Evolutionary conservation across 2,797 vertebrate genomes (phyloP).

Genomic region (Chelonia mydas): DNA sequence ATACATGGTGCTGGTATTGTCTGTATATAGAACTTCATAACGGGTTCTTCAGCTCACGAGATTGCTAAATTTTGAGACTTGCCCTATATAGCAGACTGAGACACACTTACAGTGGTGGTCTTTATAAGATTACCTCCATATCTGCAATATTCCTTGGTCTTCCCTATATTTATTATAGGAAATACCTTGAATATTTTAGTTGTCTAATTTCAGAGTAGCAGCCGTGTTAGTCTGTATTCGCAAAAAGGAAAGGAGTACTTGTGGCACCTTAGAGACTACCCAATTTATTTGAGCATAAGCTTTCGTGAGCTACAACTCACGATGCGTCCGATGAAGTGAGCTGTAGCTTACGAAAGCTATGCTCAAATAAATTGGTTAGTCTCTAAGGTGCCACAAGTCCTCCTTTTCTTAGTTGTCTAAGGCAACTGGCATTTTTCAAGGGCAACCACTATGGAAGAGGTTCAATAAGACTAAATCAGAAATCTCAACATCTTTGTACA

Average conservation of each 20-base stretch:
- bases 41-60: not conserved
- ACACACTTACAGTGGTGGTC: not conserved
- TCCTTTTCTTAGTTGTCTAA: not conserved
- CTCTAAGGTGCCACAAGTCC: too few species aligned
- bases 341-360: too few species aligned
- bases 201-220: not conserved
- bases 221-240: too few species aligned
- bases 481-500: not conserved
- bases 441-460: not conserved
- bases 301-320: too few species aligned
- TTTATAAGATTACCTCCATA: not conserved
- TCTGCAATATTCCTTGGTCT: not conserved
- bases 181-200: conserved; percentile 14
- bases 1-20: not conserved
- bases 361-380: too few species aligned
- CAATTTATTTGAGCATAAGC: too few species aligned
- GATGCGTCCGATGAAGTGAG: too few species aligned
- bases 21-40: not conserved
- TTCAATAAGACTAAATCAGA: not conserved
- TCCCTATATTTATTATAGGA: conserved; percentile 4
- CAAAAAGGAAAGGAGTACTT: too few species aligned
- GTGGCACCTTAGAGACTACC: too few species aligned
- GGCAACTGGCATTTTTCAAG: not conserved
- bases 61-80: not conserved
- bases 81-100: not conserved